Conservation (phyloP, 2,113 vertebrate species). For the Scolopax mira region DNA sequence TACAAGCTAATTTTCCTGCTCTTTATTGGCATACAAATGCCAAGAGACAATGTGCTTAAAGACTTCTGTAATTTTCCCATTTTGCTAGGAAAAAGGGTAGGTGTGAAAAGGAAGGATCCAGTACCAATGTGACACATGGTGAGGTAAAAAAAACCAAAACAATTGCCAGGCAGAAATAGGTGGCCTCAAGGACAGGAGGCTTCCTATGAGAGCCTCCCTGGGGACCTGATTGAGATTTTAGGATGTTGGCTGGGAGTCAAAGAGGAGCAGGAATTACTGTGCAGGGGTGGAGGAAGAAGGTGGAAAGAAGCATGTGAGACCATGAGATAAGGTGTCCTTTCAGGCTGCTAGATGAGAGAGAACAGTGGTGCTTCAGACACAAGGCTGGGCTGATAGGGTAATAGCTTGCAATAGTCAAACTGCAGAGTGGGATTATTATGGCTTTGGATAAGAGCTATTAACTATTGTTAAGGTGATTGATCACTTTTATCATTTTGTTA, state of each 20-base stretch:
- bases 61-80: background rate
- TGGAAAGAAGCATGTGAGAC: background rate
- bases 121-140: background rate
- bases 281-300: background rate
- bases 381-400: slow-evolving; percentile 50
- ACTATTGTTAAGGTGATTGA: slow-evolving; percentile 72
- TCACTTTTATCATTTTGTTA: slow-evolving; percentile 64
- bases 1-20: background rate
- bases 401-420: slow-evolving; percentile 49
- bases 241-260: background rate
- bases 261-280: background rate
- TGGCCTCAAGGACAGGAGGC: background rate
- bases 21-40: background rate
- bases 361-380: background rate
- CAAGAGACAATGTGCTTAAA: background rate
- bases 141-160: background rate
- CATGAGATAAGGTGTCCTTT: background rate
- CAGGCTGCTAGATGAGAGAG: background rate
- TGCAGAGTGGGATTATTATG: slow-evolving; percentile 27
- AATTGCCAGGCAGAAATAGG: background rate
- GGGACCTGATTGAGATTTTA: background rate
- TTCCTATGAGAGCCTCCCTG: background rate
- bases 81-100: background rate
- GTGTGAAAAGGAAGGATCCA: background rate
- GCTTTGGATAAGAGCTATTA: slow-evolving; percentile 61